Conservation (phyloP, 2,797 vertebrate species). For the Allobates femoralis region DNA sequence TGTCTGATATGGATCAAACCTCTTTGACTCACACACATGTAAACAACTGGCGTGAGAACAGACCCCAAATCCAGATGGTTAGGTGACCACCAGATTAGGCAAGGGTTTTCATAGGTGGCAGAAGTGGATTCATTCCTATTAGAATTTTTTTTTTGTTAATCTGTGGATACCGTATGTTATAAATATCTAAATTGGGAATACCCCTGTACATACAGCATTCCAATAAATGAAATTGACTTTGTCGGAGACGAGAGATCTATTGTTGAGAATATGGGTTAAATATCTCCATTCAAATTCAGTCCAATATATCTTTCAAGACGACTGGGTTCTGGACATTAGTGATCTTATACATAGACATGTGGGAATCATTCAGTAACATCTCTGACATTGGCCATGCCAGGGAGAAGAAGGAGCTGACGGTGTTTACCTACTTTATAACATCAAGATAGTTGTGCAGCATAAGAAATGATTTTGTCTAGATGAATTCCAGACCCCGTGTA, state of each 20-base stretch:
- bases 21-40: too few species aligned
- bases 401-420: constrained; percentile 14
- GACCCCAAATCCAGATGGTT: too few species aligned
- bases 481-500: constrained; percentile 49
- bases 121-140: too few species aligned
- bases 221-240: neutral
- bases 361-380: neutral
- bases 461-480: constrained; percentile 48
- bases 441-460: constrained; percentile 36
- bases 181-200: too few species aligned
- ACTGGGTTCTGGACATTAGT: neutral
- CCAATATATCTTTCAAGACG: neutral
- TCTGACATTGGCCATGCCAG: constrained; percentile 10
- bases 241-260: neutral
- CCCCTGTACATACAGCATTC: too few species aligned
- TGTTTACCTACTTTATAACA: constrained; percentile 39
- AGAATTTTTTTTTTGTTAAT: too few species aligned
- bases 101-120: too few species aligned
- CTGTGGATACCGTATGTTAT: too few species aligned
- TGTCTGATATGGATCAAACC: too few species aligned
- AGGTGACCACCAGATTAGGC: too few species aligned
- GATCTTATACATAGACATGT: neutral
- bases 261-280: too few species aligned
- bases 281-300: neutral
- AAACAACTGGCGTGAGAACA: too few species aligned